A percentile compares a stretch with the other conserved stretches of the same genome.
Evolutionary conservation across 2,797 vertebrate genomes (phyloP).

Genomic region (Neoniphon sammara): DNA sequence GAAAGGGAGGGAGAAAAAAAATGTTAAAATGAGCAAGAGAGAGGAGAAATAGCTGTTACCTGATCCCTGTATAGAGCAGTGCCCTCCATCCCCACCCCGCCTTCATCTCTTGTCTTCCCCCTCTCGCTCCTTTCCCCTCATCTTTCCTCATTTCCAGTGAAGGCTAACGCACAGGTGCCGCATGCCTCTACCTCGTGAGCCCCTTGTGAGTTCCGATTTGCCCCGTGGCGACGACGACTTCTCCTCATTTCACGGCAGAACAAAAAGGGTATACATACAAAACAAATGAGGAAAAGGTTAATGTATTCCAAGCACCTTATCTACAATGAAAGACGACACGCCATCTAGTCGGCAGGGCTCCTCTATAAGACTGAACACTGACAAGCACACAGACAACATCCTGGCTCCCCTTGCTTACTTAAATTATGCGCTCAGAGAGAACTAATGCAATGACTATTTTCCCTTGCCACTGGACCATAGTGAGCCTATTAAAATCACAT

Average conservation of each 20-base stretch:
- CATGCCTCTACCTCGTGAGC: conserved; percentile 55
- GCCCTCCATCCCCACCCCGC: not conserved
- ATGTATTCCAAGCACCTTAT: conserved; percentile 77
- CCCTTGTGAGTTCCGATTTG: conserved; percentile 52
- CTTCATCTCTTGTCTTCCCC: conserved; percentile 15
- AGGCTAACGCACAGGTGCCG: conserved; percentile 68
- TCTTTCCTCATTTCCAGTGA: conserved; percentile 72
- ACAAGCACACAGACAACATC: conserved; percentile 49
- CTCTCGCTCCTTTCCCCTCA: conserved; percentile 32
- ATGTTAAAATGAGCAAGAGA: conserved; percentile 58
- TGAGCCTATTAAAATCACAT: conserved; percentile 77
- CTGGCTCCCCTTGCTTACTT: conserved; percentile 50
- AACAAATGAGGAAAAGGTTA: conserved; percentile 81
- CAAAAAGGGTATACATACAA: conserved; percentile 63
- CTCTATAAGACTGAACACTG: conserved; percentile 45
- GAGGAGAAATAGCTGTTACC: conserved; percentile 68
- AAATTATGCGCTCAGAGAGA: conserved; percentile 63
- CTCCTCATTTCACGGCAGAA: conserved; percentile 63
- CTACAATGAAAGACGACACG: conserved; percentile 63
- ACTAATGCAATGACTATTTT: conserved; percentile 66
- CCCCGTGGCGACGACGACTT: conserved; percentile 53
- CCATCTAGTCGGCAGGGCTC: conserved; percentile 25
- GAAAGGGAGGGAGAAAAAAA: conserved; percentile 46
- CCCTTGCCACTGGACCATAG: conserved; percentile 70
- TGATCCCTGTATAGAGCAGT: conserved; percentile 44